Percentiles rank a stretch among this genome's conserved stretches.
Conservation (phyloP, 2,797 vertebrate species). For the Setipinna tenuifilis region DNA sequence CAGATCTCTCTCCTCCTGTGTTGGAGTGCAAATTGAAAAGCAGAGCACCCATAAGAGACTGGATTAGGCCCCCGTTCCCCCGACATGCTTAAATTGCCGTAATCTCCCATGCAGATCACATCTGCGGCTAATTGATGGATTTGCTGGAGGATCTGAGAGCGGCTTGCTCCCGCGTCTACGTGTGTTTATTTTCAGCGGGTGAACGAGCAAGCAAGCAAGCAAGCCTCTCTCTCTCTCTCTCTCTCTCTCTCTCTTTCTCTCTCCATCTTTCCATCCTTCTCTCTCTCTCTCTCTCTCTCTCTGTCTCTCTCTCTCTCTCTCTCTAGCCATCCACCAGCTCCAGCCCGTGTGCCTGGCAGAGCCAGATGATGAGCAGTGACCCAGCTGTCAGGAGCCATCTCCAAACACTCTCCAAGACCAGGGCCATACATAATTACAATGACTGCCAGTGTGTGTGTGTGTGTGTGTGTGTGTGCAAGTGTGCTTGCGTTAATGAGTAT, state of each 20-base stretch:
- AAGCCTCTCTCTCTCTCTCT: not conserved
- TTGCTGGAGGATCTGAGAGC: slow-evolving; percentile 74
- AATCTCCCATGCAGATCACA: slow-evolving; percentile 81
- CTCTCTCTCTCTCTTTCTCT: not conserved
- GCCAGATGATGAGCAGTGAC: slow-evolving; percentile 60
- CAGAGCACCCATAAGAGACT: slow-evolving; percentile 67
- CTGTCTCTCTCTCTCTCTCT: not conserved
- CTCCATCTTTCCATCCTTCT: not conserved
- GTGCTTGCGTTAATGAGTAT: not conserved
- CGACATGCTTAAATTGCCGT: slow-evolving; percentile 73
- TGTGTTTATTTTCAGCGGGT: slow-evolving; percentile 68
- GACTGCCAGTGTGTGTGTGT: slow-evolving; percentile 28
- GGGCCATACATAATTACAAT: slow-evolving; percentile 54
- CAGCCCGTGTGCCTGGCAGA: slow-evolving; percentile 30
- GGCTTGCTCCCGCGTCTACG: slow-evolving; percentile 64
- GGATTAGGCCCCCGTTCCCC: slow-evolving; percentile 72
- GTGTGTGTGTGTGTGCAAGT: slow-evolving; percentile 38
- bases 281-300: not conserved
- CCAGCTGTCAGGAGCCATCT: slow-evolving; percentile 61
- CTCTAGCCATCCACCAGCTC: not conserved
- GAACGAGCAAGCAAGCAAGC: slow-evolving; percentile 29
- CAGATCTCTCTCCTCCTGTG: slow-evolving; percentile 49
- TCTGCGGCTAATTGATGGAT: slow-evolving; percentile 81
- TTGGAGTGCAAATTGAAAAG: slow-evolving; percentile 71
- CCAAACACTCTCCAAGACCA: slow-evolving; percentile 49